Percentiles rank a stretch among this genome's conserved stretches.
phyloP scores from a whole-genome alignment of 2,888 invertebrate genomes.

The Platerodrilus igneus region DNA sequence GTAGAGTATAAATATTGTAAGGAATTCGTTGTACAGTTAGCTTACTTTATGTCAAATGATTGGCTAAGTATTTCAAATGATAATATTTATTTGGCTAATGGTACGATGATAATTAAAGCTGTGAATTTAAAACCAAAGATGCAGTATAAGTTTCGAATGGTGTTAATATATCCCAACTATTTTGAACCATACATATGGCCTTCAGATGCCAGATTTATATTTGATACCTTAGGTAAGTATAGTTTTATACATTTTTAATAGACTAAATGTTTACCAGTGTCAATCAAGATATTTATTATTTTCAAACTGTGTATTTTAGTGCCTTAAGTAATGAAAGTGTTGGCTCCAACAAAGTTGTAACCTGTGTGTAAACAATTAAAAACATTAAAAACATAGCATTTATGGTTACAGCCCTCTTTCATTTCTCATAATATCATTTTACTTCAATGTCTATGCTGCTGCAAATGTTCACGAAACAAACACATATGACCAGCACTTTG shows the following conservation, averaged over 20 bases:
- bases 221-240: conserved; percentile 66
- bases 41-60: conserved; percentile 47
- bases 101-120: conserved; percentile 39
- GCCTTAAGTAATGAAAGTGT: too few relatives aligned
- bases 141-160: conserved; percentile 69
- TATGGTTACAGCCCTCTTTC: too few relatives aligned
- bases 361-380: too few relatives aligned
- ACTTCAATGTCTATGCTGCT: too few relatives aligned
- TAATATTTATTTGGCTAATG: conserved; percentile 30
- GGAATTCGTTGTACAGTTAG: conserved; percentile 50
- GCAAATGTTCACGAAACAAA: too few relatives aligned
- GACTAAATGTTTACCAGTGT: neutral
- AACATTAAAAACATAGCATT: too few relatives aligned
- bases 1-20: conserved; percentile 53
- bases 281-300: too few relatives aligned
- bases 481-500: too few relatives aligned
- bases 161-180: conserved; percentile 58
- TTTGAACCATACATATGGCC: conserved; percentile 68
- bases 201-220: conserved; percentile 63
- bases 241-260: neutral
- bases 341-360: too few relatives aligned
- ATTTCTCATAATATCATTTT: too few relatives aligned
- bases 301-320: too few relatives aligned
- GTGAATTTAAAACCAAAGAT: conserved; percentile 65
- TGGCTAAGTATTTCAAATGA: conserved; percentile 40